phyloP scores from a whole-genome alignment of 2,797 vertebrate species.

The Liparis tanakae region DNA sequence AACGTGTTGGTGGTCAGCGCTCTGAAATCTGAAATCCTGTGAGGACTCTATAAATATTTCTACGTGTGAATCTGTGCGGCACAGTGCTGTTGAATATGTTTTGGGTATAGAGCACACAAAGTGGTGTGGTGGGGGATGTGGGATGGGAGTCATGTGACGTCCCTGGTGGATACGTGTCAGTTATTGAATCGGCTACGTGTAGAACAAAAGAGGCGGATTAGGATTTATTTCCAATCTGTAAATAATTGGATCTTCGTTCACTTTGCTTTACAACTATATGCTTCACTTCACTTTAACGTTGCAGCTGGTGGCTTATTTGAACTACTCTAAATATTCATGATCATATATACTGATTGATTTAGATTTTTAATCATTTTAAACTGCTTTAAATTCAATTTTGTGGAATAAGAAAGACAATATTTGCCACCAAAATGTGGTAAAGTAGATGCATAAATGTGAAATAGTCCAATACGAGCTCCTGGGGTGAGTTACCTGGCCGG shows the following conservation, averaged over 20 bases:
- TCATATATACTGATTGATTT: neutral
- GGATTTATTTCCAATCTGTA: no score
- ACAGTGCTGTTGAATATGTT: no score
- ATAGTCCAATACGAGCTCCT: neutral
- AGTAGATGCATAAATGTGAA: neutral
- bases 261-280: no score
- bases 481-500: constrained; percentile 81
- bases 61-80: neutral
- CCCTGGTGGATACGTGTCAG: no score
- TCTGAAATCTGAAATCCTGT: neutral
- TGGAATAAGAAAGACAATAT: neutral
- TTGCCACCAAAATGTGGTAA: neutral
- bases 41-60: neutral
- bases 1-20: neutral
- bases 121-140: no score
- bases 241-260: no score
- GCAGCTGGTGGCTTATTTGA: neutral
- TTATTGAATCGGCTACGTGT: no score
- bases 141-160: no score
- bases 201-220: no score
- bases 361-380: neutral
- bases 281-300: neutral
- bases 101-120: no score
- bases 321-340: neutral
- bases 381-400: neutral